Evolutionary conservation across 2,797 vertebrate genomes (phyloP).

Genomic region (Neosalanx taihuensis): DNA sequence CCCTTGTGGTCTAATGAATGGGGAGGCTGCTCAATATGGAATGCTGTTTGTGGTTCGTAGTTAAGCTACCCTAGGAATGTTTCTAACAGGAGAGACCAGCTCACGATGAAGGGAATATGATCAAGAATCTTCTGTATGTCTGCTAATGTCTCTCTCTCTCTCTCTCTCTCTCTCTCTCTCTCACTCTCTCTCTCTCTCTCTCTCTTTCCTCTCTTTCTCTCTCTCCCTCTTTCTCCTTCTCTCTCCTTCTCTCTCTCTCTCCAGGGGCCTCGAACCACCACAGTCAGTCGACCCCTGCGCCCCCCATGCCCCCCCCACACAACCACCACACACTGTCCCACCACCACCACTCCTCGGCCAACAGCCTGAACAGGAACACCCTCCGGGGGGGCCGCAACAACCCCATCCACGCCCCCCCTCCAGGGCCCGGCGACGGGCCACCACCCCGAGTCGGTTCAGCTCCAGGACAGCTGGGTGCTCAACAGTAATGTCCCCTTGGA

Average conservation of each 20-base stretch:
- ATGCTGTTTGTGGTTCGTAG: too few species aligned
- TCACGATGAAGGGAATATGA: too few species aligned
- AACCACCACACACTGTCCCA: slow-evolving; percentile 93
- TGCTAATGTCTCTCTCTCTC: neutral
- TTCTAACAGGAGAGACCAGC: too few species aligned
- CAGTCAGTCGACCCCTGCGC: slow-evolving; percentile 92
- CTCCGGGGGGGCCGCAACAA: slow-evolving; percentile 90
- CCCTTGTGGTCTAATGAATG: too few species aligned
- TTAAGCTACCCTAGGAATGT: too few species aligned
- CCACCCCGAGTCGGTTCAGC: slow-evolving; percentile 95
- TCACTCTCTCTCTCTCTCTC: neutral
- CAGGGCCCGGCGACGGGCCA: slow-evolving; percentile 87
- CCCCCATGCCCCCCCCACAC: slow-evolving; percentile 95
- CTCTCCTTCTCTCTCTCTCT: neutral
- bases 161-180: neutral
- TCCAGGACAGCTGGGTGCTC: slow-evolving; percentile 89
- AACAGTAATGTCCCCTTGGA: slow-evolving; percentile 87
- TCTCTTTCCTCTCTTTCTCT: neutral
- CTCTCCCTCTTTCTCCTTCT: neutral
- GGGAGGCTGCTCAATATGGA: too few species aligned
- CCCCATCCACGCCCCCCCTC: slow-evolving; percentile 87
- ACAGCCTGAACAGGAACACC: slow-evolving; percentile 97
- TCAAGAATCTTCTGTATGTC: too few species aligned
- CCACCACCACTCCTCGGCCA: slow-evolving; percentile 84
- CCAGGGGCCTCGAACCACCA: slow-evolving; percentile 93